Evolutionary conservation across 2,797 vertebrate genomes (phyloP).

Genomic region (Helostoma temminkii): DNA sequence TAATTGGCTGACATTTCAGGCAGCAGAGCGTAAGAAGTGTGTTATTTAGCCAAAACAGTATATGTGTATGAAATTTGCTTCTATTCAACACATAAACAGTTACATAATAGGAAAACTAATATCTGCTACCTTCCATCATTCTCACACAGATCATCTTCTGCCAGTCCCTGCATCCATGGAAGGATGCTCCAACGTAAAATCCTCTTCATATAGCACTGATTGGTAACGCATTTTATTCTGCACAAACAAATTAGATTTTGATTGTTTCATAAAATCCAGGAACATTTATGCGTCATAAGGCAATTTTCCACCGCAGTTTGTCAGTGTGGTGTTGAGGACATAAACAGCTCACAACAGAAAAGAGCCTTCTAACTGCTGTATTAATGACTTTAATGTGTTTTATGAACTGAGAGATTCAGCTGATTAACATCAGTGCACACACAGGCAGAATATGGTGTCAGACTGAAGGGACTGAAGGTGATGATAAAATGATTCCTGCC

Average conservation of each 20-base stretch:
- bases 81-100: not conserved
- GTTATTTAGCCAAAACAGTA: not conserved
- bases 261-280: constrained; percentile 11
- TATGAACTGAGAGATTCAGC: not conserved
- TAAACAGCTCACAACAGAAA: not conserved
- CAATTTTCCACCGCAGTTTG: constrained; percentile 19
- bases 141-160: not conserved
- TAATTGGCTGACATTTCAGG: constrained; percentile 15
- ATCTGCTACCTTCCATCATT: not conserved
- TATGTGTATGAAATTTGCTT: not conserved
- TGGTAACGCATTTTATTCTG: not conserved
- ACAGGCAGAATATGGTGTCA: not conserved
- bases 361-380: not conserved
- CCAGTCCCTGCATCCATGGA: not conserved
- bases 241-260: constrained; percentile 11
- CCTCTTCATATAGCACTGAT: not conserved
- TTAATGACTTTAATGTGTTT: constrained; percentile 7
- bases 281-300: constrained; percentile 19
- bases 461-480: too few relatives aligned
- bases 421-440: too few relatives aligned
- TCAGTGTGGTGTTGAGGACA: constrained; percentile 20
- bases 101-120: too few relatives aligned
- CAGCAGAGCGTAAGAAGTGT: constrained; percentile 2
- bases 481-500: too few relatives aligned
- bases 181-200: not conserved